A percentile compares a stretch with the other conserved stretches of the same genome.
Evolutionary conservation across 2,888 invertebrate species (phyloP).

Genomic region (Limenitis camilla): DNA sequence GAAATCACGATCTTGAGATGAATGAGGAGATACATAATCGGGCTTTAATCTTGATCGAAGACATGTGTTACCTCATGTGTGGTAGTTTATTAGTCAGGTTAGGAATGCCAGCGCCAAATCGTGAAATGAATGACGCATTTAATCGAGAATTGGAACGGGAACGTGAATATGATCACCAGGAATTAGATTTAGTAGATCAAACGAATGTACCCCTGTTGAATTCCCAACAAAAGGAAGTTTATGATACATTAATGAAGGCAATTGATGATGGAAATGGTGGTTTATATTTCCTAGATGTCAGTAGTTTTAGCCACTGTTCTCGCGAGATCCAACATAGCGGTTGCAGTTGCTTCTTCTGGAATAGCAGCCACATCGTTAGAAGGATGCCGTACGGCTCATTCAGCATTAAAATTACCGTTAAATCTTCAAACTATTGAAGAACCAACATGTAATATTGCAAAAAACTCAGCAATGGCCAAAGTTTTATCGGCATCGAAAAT

Average conservation of each 20-base stretch:
- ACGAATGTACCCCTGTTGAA: slow-evolving; percentile 16
- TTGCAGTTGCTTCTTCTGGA: slow-evolving; percentile 10
- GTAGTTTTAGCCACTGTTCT: not conserved
- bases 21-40: slow-evolving; percentile 28
- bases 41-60: slow-evolving; percentile 34
- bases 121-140: slow-evolving; percentile 31
- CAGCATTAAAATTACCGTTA: slow-evolving; percentile 3
- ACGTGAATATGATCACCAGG: slow-evolving; percentile 20
- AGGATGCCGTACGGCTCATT: slow-evolving; percentile 10
- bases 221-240: slow-evolving; percentile 24
- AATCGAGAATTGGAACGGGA: slow-evolving; percentile 36
- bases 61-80: slow-evolving; percentile 36
- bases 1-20: slow-evolving; percentile 27
- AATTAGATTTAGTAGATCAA: slow-evolving; percentile 8
- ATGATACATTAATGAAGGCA: slow-evolving; percentile 25
- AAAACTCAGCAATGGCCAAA: slow-evolving; percentile 18
- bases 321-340: not conserved
- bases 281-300: slow-evolving; percentile 26
- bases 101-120: slow-evolving; percentile 30
- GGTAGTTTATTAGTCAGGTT: slow-evolving; percentile 27
- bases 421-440: slow-evolving; percentile 15
- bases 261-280: slow-evolving; percentile 29
- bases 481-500: slow-evolving; percentile 18
- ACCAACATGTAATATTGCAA: slow-evolving; percentile 19
- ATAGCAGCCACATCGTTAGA: slow-evolving; percentile 4